Percentiles rank a stretch among this genome's conserved stretches.
These are phyloP conservation scores for Eulemur coronatus DNA, from an alignment of 2,797 vertebrate species.

Conservation along the genomic window DNA sequence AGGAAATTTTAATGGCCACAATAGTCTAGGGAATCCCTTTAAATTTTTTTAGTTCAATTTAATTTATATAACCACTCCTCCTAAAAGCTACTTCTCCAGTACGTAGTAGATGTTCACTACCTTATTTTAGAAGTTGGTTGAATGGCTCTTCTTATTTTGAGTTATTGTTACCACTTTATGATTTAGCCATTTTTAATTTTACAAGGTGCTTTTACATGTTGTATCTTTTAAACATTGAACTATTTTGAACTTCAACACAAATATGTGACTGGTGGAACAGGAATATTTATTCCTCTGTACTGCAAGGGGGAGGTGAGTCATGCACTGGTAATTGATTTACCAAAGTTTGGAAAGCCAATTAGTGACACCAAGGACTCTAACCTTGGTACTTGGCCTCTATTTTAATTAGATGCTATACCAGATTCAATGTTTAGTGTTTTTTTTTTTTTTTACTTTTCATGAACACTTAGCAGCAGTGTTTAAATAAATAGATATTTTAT, in stretches of 20 bases:
- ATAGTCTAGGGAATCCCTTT: background rate
- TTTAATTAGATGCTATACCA: background rate
- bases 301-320: background rate
- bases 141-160: background rate
- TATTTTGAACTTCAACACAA: background rate
- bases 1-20: background rate
- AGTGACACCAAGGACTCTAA: background rate
- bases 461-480: background rate
- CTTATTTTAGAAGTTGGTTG: background rate
- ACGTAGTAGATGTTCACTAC: background rate
- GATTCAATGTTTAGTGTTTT: background rate
- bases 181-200: background rate
- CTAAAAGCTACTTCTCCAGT: background rate
- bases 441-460: background rate
- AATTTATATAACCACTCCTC: background rate
- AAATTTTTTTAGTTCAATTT: background rate
- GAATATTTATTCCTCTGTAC: background rate
- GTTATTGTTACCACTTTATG: background rate
- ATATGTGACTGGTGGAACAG: background rate
- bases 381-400: background rate
- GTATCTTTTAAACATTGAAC: background rate
- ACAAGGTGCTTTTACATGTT: background rate
- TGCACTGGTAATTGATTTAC: background rate
- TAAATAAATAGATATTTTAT: constrained; percentile 47
- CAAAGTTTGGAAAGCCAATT: background rate